phyloP scores from a whole-genome alignment of 2,797 vertebrate species.

The Sebastes glaucus region DNA sequence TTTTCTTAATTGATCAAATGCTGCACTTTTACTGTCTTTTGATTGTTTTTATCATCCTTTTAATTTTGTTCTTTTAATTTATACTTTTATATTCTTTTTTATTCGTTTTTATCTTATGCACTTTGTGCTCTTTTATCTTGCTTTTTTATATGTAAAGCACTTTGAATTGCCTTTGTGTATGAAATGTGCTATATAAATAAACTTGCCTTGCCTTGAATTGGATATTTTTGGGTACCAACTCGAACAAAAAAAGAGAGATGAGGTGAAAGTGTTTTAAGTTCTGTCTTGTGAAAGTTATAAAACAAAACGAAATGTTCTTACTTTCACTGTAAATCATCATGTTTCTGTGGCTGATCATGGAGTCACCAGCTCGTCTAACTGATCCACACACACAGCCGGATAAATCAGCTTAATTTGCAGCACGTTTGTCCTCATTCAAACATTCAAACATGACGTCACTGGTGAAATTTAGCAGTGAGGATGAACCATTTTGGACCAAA shows the following conservation, averaged over 20 bases:
- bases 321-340: conserved; percentile 13
- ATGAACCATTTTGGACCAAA: background rate
- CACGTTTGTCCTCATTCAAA: background rate
- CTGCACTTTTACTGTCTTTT: too few relatives aligned
- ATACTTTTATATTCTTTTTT: too few relatives aligned
- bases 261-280: background rate
- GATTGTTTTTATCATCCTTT: too few relatives aligned
- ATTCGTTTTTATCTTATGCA: too few relatives aligned
- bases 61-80: too few relatives aligned
- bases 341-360: background rate
- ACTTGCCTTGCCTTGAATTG: background rate
- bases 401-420: conserved; percentile 14
- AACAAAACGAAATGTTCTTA: background rate
- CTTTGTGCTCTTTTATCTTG: too few relatives aligned
- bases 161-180: too few relatives aligned
- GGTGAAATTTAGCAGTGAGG: background rate
- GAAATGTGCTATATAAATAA: too few relatives aligned
- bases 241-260: background rate
- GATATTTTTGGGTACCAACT: background rate
- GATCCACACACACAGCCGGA: conserved; percentile 4
- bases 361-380: background rate
- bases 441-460: background rate
- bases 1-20: too few relatives aligned
- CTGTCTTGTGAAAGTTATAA: background rate
- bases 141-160: too few relatives aligned